Evolutionary conservation across 2,888 invertebrate genomes (phyloP).

Genomic region (Cybosia mesomella): DNA sequence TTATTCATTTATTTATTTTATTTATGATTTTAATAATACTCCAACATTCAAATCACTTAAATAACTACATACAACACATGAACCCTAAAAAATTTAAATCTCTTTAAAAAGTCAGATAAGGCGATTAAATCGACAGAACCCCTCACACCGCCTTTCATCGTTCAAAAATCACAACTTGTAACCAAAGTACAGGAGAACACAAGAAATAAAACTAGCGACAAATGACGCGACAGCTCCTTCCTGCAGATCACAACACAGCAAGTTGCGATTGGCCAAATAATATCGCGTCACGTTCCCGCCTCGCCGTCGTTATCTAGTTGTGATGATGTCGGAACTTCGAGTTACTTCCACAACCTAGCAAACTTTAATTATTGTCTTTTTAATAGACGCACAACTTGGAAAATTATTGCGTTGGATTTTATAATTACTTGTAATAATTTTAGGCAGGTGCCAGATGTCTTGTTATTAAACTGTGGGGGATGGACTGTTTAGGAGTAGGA

Average conservation of each 20-base stretch:
- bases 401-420: slow-evolving; percentile 7
- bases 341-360: slow-evolving; percentile 8
- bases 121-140: not conserved
- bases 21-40: too few species aligned
- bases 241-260: slow-evolving; percentile 22
- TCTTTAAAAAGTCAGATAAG: too few species aligned
- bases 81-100: not conserved
- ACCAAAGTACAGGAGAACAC: not conserved
- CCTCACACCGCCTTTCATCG: not conserved
- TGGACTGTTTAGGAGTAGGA: not conserved
- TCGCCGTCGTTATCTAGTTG: slow-evolving; percentile 18
- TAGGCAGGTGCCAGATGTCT: not conserved
- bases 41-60: too few species aligned
- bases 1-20: too few species aligned
- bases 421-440: slow-evolving; percentile 7
- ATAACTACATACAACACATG: not conserved
- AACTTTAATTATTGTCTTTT: slow-evolving; percentile 24
- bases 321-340: not conserved
- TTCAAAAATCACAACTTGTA: not conserved
- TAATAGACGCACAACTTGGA: slow-evolving; percentile 16
- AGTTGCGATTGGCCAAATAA: slow-evolving; percentile 29
- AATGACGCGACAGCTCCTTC: not conserved
- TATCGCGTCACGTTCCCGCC: slow-evolving; percentile 12
- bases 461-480: not conserved
- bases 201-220: slow-evolving; percentile 8